A percentile compares a stretch with the other conserved stretches of the same genome.
phyloP scores from a whole-genome alignment of 2,797 vertebrate genomes.

The Gadopsis bispinosus region DNA sequence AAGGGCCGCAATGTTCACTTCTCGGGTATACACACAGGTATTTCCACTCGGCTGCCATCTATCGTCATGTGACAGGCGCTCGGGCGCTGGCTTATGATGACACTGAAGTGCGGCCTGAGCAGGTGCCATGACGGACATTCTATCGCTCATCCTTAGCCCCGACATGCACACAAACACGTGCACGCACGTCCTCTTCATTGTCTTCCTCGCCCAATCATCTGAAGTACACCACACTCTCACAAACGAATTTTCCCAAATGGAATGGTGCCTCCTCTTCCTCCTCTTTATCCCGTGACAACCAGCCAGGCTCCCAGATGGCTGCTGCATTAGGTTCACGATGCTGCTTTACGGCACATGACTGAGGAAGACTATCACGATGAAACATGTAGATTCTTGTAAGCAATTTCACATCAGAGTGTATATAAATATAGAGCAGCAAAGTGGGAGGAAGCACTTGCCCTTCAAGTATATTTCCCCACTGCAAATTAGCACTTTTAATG shows the following conservation, averaged over 20 bases:
- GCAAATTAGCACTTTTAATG: constrained; percentile 11
- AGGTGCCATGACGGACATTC: constrained; percentile 53
- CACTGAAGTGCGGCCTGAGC: constrained; percentile 53
- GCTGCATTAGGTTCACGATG: constrained; percentile 53
- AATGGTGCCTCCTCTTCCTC: not conserved
- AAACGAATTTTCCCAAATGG: not conserved
- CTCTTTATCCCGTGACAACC: constrained; percentile 43
- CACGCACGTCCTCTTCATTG: constrained; percentile 39
- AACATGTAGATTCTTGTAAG: constrained; percentile 57
- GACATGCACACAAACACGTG: constrained; percentile 29
- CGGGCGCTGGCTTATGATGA: constrained; percentile 55
- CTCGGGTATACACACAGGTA: constrained; percentile 60
- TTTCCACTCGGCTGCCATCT: constrained; percentile 64
- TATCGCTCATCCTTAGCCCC: constrained; percentile 44
- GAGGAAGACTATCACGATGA: constrained; percentile 51
- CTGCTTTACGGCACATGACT: constrained; percentile 63
- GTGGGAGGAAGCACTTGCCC: constrained; percentile 8
- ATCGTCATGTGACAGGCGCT: constrained; percentile 60
- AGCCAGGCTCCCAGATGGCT: constrained; percentile 48
- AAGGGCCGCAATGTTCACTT: constrained; percentile 48
- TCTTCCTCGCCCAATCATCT: constrained; percentile 46
- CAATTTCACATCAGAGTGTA: constrained; percentile 66
- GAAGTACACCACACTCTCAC: constrained; percentile 8
- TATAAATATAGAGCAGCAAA: constrained; percentile 19
- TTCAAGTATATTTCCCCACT: not conserved